Percentiles rank a stretch among this genome's conserved stretches.
Evolutionary conservation across 1,140 invertebrate species (phyloP).

Genomic region (Drosophila sulfurigaster): DNA sequence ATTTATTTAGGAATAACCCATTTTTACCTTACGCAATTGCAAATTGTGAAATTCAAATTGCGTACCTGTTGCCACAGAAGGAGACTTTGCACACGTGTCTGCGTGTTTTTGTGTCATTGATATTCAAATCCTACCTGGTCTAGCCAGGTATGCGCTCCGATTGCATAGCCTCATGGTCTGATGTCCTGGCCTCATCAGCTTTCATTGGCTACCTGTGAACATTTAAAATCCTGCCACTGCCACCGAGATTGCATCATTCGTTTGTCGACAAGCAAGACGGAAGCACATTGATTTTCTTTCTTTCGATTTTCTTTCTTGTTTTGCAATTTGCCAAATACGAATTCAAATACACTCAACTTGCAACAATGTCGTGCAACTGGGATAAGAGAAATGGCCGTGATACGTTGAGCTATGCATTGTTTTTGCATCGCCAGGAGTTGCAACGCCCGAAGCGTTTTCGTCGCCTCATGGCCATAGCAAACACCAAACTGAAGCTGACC

Average conservation of each 20-base stretch:
- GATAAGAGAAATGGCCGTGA: conserved; percentile 1
- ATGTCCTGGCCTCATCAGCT: background rate
- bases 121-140: conserved; percentile 6
- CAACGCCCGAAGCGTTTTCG: conserved; percentile 51
- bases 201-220: conserved; percentile 39
- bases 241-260: conserved; percentile 70
- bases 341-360: conserved; percentile 20
- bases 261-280: conserved; percentile 32
- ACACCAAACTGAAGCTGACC: conserved; percentile 67
- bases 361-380: conserved; percentile 37
- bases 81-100: conserved; percentile 5
- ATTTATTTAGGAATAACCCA: background rate
- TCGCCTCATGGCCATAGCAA: conserved; percentile 55
- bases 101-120: conserved; percentile 2
- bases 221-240: conserved; percentile 54
- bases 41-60: conserved; percentile 6
- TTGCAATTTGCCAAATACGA: background rate
- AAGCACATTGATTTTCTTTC: conserved; percentile 25
- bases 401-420: conserved; percentile 64
- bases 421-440: conserved; percentile 60
- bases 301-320: conserved; percentile 3
- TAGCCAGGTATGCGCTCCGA: background rate
- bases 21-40: background rate
- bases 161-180: too few relatives aligned
- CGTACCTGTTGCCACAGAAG: background rate